Percentiles rank a stretch among this genome's conserved stretches.
Conservation (phyloP, 64 coral and sea anemone species). For the Hydrozoanthus tunicans region DNA sequence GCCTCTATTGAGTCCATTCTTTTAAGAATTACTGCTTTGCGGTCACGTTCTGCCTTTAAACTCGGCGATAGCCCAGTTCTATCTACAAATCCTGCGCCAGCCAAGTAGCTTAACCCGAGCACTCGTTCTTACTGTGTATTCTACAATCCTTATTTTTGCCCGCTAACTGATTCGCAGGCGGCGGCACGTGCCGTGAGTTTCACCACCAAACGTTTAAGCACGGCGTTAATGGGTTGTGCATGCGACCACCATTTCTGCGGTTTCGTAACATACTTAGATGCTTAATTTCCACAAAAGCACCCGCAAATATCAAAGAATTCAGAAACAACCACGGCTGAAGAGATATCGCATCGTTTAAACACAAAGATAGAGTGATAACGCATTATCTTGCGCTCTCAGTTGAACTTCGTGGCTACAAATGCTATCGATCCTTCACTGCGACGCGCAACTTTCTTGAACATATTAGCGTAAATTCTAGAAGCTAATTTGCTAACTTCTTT, state of each 20-base stretch:
- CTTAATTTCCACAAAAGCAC: constrained; percentile 59
- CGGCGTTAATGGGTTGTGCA: constrained; percentile 42
- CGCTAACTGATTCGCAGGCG: constrained; percentile 36
- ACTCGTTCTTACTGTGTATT: background rate
- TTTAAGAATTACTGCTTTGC: background rate
- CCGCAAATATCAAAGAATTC: constrained; percentile 58
- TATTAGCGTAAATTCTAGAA: constrained; percentile 53
- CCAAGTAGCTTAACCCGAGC: background rate
- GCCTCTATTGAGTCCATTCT: background rate
- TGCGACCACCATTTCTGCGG: constrained; percentile 51
- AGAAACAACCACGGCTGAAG: constrained; percentile 14
- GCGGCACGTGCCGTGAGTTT: constrained; percentile 42
- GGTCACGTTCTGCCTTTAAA: background rate
- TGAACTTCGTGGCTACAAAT: background rate
- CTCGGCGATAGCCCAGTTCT: background rate
- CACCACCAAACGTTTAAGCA: constrained; percentile 56
- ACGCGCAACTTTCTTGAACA: background rate
- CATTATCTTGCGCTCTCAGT: constrained; percentile 10
- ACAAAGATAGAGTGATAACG: constrained; percentile 38
- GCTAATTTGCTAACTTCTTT: constrained; percentile 14
- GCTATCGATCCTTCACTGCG: constrained; percentile 24
- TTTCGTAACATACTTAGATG: constrained; percentile 34
- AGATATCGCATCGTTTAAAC: constrained; percentile 29
- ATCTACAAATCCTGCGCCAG: background rate
- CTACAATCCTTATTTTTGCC: background rate